Evolutionary conservation across 2,888 invertebrate species (phyloP), one percentile per base, ranked within the genome.

Genomic region (Aricia artaxerxes): DNA sequence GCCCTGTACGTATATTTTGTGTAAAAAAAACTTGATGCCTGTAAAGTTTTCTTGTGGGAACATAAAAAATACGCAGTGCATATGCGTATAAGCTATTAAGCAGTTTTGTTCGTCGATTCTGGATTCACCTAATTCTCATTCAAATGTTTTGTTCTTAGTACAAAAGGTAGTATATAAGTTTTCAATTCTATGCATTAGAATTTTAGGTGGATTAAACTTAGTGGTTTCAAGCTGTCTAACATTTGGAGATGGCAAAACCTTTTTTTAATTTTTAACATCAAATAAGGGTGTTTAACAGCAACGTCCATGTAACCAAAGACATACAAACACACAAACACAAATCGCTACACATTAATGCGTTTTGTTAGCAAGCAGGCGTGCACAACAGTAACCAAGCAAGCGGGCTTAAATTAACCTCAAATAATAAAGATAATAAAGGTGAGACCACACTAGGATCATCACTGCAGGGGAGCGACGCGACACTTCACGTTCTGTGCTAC

Each of bases 321-420:
- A 53, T 61, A 61, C 49, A 61, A 79, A 79, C 93, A 94, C 92
- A 94, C 94, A 94, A 94, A 94, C 94, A 94, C 94, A 92, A 90
- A 93, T 94, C 94, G 93, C 93, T 88, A 89, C 90, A 91, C 88
- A 84, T 87, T 85, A 88, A 89, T 87, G 91, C 90, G 87, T 83
- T 83, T 84, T 83, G 85, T 88, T 88, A 88, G 84, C 88, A 91
- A 86, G 89, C 90, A 84, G 88, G 88, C 88, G 82, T 49, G 60
- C 75, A 73, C 49, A 78, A 80, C 78, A 83, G 73, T 76, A 82
- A 77, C 78, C 79, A 81, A 83, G 79, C 75, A 81, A 81, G 49
- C 35, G 31, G 81, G 61, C 77, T 40, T 40, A 38, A n/a, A 72
- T 49, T 72, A 81, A 82, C 78, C 82, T 38, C 16, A 69, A 69